Base-by-base conservation (phyloP, 1,140 invertebrate species). In the Achatina immaculata region DNA sequence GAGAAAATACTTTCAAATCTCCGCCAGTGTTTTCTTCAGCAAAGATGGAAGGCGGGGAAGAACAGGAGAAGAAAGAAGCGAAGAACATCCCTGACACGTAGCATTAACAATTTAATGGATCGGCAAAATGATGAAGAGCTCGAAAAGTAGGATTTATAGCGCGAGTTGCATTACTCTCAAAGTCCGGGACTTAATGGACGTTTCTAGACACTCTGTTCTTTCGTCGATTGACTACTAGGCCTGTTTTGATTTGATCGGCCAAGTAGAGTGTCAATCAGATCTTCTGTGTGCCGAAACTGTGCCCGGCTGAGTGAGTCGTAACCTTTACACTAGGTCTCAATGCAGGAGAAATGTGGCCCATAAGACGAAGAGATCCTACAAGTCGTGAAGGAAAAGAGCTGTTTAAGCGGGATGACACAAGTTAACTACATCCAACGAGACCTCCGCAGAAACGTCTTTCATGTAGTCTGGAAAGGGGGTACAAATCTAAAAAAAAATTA, bases 41-140 rank as follows among this genome's bases (percentile, higher is more conserved):
- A 55, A 62, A 28, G 58, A 34, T 31, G n/a, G 16, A n/a, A n/a
- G n/a, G n/a, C n/a, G n/a, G 21, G 16, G 28, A 6, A 62, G 28
- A 62, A 62, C 28, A 62, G 58, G 21, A 55, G 3, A 48, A 48
- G 19, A 48, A 19, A 62, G 58, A 62, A 31, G 58, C 31, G 31
- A n/a, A n/a, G n/a, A n/a, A n/a, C n/a, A n/a, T n/a, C 58, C 16
- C 4, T 62, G 28, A 28, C 58, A 34, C 58, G 28, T 62, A 28
- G 58, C 58, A 62, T 62, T 62, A 62, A 62, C 58, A 62, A 62
- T 28, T 62, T 62, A 62, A 62, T 62, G 58, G 58, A 62, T 62
- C 58, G 28, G n/a, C n/a, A 21, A 62, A 16, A 62, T 62, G 58
- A 62, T 62, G 28, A 62, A 62, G 58, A 31, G 58, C n/a, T 62